Conservation (phyloP, 2,797 vertebrate genomes). For the Rhincodon typus region DNA sequence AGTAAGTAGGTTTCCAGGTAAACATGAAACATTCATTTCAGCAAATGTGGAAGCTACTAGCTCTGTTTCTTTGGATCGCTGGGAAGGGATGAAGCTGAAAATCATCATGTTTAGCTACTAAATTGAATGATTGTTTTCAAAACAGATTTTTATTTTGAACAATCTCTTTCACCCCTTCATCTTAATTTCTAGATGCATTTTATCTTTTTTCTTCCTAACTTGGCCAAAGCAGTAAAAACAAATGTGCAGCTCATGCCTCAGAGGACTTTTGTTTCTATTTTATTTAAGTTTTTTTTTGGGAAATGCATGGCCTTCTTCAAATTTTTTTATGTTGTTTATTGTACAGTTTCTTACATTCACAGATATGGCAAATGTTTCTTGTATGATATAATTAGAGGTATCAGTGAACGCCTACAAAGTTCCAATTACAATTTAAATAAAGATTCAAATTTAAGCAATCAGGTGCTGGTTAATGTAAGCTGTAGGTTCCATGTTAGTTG, state of each 20-base stretch:
- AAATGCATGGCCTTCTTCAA: background rate
- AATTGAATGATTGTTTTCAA: too few species aligned
- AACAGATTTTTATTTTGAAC: too few species aligned
- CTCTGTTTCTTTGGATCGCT: too few species aligned
- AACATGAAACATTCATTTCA: background rate
- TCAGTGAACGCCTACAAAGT: background rate
- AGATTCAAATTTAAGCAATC: background rate
- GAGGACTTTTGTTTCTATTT: background rate
- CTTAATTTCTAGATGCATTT: background rate
- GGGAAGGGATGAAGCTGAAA: too few species aligned
- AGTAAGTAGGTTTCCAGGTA: background rate
- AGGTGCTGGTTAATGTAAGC: background rate
- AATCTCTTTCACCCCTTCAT: background rate
- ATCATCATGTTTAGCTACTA: too few species aligned
- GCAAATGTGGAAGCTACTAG: too few species aligned
- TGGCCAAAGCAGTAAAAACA: background rate
- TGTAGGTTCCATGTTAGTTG: background rate
- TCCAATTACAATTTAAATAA: background rate
- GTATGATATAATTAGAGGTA: background rate
- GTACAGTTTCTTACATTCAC: background rate
- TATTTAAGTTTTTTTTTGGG: background rate
- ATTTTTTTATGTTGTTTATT: background rate
- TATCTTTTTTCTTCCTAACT: background rate
- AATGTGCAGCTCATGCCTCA: background rate
- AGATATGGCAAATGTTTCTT: background rate